A percentile compares a stretch with the other conserved stretches of the same genome.
Evolutionary conservation across 2,113 vertebrate genomes (phyloP).

Genomic region (Caranx ignobilis): DNA sequence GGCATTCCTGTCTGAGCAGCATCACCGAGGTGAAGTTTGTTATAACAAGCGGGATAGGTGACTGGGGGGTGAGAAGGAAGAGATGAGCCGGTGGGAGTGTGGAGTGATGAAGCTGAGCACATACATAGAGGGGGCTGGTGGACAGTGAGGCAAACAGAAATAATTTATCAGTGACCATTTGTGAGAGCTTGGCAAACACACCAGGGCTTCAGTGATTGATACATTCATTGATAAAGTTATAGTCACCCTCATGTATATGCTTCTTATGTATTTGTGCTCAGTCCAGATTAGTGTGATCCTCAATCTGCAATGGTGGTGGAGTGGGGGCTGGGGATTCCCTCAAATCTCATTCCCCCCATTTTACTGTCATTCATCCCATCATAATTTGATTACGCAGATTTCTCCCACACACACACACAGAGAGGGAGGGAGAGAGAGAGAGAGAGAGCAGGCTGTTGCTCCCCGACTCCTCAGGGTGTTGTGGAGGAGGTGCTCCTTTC

Average conservation of each 20-base stretch:
- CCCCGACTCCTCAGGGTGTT: constrained; percentile 51
- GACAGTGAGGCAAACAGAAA: constrained; percentile 25
- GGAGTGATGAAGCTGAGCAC: constrained; percentile 34
- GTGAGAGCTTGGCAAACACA: constrained; percentile 8
- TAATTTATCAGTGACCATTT: constrained; percentile 15
- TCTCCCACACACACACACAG: constrained; percentile 30
- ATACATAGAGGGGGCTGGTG: constrained; percentile 16
- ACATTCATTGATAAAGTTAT: constrained; percentile 3
- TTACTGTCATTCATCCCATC: constrained; percentile 25
- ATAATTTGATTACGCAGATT: constrained; percentile 65
- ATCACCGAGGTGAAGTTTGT: constrained; percentile 19
- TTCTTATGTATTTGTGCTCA: not conserved
- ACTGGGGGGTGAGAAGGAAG: constrained; percentile 11
- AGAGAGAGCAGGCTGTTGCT: constrained; percentile 27
- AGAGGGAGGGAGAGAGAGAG: not conserved
- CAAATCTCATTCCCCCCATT: constrained; percentile 8
- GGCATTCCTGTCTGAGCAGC: not conserved
- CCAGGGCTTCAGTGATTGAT: constrained; percentile 5
- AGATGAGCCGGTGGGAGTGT: constrained; percentile 18
- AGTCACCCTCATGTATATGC: not conserved
- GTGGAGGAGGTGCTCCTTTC: constrained; percentile 65
- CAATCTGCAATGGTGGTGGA: not conserved
- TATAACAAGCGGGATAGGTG: constrained; percentile 23
- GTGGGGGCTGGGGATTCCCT: not conserved
- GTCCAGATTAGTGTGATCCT: not conserved